phyloP scores from a whole-genome alignment of 2,888 invertebrate genomes.

The Aradus depressus region DNA sequence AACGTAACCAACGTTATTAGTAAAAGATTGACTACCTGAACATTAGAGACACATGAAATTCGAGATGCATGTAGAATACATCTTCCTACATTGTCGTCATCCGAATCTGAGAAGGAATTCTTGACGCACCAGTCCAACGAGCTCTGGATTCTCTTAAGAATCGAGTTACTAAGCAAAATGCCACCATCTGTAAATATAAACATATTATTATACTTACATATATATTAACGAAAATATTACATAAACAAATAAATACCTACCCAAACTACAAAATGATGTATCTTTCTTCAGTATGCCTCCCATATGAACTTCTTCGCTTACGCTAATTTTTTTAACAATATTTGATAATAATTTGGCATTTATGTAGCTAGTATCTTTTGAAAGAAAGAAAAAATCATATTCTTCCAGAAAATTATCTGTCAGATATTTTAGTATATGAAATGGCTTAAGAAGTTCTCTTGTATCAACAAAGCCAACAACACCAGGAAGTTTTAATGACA shows the following conservation, averaged over 20 bases:
- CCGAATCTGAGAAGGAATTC: slow-evolving; percentile 69
- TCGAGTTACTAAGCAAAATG: slow-evolving; percentile 75
- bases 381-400: slow-evolving; percentile 85
- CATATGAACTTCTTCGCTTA: slow-evolving; percentile 74
- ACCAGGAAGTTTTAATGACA: slow-evolving; percentile 44
- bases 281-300: slow-evolving; percentile 51
- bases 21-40: slow-evolving; percentile 49
- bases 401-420: slow-evolving; percentile 78
- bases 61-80: slow-evolving; percentile 65
- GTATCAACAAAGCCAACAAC: slow-evolving; percentile 82
- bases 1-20: too few species aligned
- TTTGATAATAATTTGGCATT: slow-evolving; percentile 64
- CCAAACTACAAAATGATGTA: slow-evolving; percentile 52
- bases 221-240: neutral
- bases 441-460: slow-evolving; percentile 61
- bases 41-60: slow-evolving; percentile 45
- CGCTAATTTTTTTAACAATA: slow-evolving; percentile 64
- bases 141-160: slow-evolving; percentile 62
- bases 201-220: slow-evolving; percentile 5
- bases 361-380: slow-evolving; percentile 73
- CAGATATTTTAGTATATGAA: slow-evolving; percentile 81
- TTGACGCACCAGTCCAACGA: slow-evolving; percentile 83
- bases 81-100: slow-evolving; percentile 78
- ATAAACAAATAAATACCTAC: slow-evolving; percentile 37
- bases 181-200: slow-evolving; percentile 57